Evolutionary conservation across 1,140 invertebrate species (phyloP).

Genomic region (Argopecten irradians): DNA sequence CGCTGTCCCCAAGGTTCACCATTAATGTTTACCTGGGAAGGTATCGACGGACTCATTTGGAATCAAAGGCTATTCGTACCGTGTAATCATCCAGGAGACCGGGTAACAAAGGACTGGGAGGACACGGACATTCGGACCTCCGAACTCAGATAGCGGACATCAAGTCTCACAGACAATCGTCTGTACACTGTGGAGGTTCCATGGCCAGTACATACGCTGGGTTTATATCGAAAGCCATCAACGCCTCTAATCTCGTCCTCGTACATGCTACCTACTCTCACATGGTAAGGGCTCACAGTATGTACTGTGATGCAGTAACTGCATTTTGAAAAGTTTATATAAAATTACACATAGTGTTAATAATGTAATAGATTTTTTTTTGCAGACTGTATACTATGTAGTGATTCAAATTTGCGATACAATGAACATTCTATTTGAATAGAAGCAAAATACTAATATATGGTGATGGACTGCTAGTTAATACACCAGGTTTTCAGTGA

Average conservation of each 20-base stretch:
- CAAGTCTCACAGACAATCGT: not conserved
- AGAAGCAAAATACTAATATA: too few species aligned
- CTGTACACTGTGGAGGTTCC: conserved; percentile 25
- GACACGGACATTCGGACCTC: conserved; percentile 26
- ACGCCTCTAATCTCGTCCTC: conserved; percentile 4
- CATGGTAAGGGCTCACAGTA: too few species aligned
- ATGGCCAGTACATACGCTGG: not conserved
- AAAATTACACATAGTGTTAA: too few species aligned
- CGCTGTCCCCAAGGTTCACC: not conserved
- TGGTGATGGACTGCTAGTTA: too few species aligned
- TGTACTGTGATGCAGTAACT: too few species aligned
- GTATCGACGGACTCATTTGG: conserved; percentile 22
- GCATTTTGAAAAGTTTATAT: too few species aligned
- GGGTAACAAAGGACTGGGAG: not conserved
- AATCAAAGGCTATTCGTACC: conserved; percentile 5
- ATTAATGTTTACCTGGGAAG: conserved; percentile 27
- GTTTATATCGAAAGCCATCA: conserved; percentile 11
- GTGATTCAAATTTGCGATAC: too few species aligned
- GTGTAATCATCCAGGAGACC: not conserved
- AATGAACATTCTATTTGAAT: too few species aligned
- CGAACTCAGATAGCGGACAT: conserved; percentile 26
- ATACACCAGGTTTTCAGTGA: too few species aligned
- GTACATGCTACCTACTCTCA: not conserved
- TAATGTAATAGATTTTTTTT: too few species aligned
- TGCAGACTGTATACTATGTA: too few species aligned